These are phyloP conservation scores for Drosophila oshimai DNA, from an alignment of 1,140 invertebrate species.

Conservation along the genomic window DNA sequence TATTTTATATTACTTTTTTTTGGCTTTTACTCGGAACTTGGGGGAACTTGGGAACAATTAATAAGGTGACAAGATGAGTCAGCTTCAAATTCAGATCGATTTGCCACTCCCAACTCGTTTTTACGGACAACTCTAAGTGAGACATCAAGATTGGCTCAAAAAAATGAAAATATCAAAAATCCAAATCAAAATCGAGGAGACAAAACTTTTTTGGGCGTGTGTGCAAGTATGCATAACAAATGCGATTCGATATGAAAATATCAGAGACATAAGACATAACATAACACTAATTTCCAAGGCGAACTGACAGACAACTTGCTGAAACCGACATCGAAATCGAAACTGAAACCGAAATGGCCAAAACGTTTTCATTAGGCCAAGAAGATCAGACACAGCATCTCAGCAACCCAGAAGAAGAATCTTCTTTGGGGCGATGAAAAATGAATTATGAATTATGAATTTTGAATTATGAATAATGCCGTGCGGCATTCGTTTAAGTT, in stretches of 20 bases:
- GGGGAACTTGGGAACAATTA: constrained; percentile 12
- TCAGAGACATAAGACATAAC: constrained; percentile 5
- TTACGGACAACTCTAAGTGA: constrained; percentile 17
- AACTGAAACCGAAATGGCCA: no score
- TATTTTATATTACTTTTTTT: no score
- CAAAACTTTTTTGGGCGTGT: neutral
- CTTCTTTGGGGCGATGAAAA: constrained; percentile 26
- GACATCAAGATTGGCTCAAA: constrained; percentile 29
- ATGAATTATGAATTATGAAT: no score
- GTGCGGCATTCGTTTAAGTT: constrained; percentile 68
- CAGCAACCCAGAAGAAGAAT: constrained; percentile 25
- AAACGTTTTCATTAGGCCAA: constrained; percentile 74
- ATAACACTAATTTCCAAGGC: constrained; percentile 40
- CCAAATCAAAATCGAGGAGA: constrained; percentile 8
- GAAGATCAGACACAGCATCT: constrained; percentile 1
- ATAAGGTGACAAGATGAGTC: constrained; percentile 27
- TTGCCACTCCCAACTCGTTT: constrained; percentile 32
- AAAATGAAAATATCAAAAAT: no score
- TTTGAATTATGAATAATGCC: no score
- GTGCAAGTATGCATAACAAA: constrained; percentile 40
- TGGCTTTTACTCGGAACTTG: constrained; percentile 37
- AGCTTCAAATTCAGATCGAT: no score
- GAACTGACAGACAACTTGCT: constrained; percentile 59
- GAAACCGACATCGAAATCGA: no score
- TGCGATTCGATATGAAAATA: neutral